Percentiles rank a stretch among this genome's conserved stretches.
Evolutionary conservation across 1,140 invertebrate genomes (phyloP).

Genomic region (Drosophila repleta): DNA sequence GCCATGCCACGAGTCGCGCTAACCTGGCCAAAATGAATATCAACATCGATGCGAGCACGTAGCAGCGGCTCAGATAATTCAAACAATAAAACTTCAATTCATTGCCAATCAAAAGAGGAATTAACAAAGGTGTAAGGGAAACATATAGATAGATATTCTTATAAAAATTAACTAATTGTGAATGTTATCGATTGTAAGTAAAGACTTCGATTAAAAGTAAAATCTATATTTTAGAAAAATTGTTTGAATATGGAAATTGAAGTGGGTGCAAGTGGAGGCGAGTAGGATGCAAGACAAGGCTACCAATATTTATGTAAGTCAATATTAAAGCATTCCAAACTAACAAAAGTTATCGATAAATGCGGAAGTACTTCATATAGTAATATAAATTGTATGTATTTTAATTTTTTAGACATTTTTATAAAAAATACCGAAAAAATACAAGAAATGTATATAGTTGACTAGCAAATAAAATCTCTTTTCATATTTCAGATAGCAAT

Average conservation of each 20-base stretch:
- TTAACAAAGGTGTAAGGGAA: not conserved
- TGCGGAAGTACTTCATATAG: no score
- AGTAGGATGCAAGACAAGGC: not conserved
- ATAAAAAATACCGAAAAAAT: no score
- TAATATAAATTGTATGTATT: no score
- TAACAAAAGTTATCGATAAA: no score
- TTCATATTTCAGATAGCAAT: no score
- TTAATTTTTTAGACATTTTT: no score
- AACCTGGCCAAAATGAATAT: constrained; percentile 90
- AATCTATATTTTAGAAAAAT: constrained; percentile 2
- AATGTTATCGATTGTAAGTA: not conserved
- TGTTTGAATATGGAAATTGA: not conserved
- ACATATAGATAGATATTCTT: constrained; percentile 15
- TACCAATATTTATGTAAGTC: no score
- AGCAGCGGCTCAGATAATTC: constrained; percentile 3
- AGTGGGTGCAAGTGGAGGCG: not conserved
- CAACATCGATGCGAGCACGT: constrained; percentile 49
- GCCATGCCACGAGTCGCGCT: constrained; percentile 92
- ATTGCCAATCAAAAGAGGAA: not conserved
- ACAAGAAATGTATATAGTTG: no score
- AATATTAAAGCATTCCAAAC: no score
- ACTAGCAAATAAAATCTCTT: no score
- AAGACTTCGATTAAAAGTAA: not conserved
- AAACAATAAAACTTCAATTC: not conserved
- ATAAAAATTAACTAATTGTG: not conserved